Percentiles rank a stretch among this genome's conserved stretches.
phyloP scores from a whole-genome alignment of 2,888 invertebrate species.

The Oligia fasciuncula region DNA sequence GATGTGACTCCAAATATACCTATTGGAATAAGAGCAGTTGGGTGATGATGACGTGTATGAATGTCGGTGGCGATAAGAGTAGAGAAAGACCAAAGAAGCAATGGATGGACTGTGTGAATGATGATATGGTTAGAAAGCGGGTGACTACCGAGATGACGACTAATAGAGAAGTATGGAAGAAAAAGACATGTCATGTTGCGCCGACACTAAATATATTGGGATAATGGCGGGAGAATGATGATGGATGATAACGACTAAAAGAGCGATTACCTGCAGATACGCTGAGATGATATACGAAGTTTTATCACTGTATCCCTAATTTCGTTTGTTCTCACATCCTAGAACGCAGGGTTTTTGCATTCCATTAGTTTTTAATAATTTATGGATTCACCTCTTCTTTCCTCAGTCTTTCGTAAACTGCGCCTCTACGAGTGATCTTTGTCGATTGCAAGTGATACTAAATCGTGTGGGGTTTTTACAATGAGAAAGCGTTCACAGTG shows the following conservation, averaged over 20 bases:
- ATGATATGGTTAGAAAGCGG: too few species aligned
- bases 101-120: too few species aligned
- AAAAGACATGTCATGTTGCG: too few species aligned
- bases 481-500: conserved; percentile 53
- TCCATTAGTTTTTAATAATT: not conserved
- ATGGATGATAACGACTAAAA: not conserved
- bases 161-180: too few species aligned
- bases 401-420: not conserved
- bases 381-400: not conserved
- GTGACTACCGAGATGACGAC: too few species aligned
- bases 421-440: not conserved
- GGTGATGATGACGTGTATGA: not conserved
- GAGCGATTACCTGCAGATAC: not conserved
- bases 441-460: conserved; percentile 17
- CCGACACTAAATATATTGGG: too few species aligned
- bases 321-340: not conserved
- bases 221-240: too few species aligned
- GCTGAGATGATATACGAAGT: not conserved
- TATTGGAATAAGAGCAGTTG: not conserved
- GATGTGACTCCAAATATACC: not conserved
- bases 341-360: not conserved
- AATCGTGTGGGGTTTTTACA: conserved; percentile 55
- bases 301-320: not conserved
- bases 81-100: too few species aligned
- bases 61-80: too few species aligned